A percentile compares a stretch with the other conserved stretches of the same genome.
Evolutionary conservation across 2,113 vertebrate species (phyloP).

Genomic region (Silurus asotus): DNA sequence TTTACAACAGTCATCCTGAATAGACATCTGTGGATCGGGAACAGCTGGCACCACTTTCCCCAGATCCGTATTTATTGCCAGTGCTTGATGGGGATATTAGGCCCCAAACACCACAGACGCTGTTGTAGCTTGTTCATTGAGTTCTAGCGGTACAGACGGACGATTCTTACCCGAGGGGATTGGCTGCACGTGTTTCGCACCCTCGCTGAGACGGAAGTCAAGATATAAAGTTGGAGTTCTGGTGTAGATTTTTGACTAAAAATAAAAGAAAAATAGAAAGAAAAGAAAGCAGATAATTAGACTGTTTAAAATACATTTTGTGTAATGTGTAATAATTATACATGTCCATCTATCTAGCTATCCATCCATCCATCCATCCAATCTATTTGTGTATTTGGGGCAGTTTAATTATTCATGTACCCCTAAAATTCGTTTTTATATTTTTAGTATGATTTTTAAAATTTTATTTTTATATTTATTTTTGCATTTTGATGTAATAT

Average conservation of each 20-base stretch:
- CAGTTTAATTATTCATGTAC: too few relatives aligned
- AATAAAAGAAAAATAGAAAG: slow-evolving; percentile 37
- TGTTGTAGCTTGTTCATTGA: not conserved
- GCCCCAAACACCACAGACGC: not conserved
- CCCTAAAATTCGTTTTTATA: too few relatives aligned
- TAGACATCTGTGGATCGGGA: not conserved
- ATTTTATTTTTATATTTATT: too few relatives aligned
- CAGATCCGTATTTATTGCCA: not conserved
- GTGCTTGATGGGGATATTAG: not conserved
- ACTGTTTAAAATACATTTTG: not conserved
- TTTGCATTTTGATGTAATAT: too few relatives aligned
- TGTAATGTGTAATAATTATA: too few relatives aligned
- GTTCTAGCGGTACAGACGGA: not conserved
- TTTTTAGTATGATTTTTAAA: too few relatives aligned
- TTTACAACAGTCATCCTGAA: not conserved
- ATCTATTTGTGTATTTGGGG: too few relatives aligned
- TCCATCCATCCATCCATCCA: too few relatives aligned
- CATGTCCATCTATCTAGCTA: too few relatives aligned
- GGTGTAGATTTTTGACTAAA: slow-evolving; percentile 76
- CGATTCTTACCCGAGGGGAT: slow-evolving; percentile 65
- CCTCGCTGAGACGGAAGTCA: slow-evolving; percentile 74
- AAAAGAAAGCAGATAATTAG: slow-evolving; percentile 27
- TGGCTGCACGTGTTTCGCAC: slow-evolving; percentile 66
- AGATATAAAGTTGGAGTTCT: slow-evolving; percentile 78
- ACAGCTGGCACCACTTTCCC: not conserved